Conservation (phyloP, 1,140 invertebrate species). For the Ridgeia piscesae region DNA sequence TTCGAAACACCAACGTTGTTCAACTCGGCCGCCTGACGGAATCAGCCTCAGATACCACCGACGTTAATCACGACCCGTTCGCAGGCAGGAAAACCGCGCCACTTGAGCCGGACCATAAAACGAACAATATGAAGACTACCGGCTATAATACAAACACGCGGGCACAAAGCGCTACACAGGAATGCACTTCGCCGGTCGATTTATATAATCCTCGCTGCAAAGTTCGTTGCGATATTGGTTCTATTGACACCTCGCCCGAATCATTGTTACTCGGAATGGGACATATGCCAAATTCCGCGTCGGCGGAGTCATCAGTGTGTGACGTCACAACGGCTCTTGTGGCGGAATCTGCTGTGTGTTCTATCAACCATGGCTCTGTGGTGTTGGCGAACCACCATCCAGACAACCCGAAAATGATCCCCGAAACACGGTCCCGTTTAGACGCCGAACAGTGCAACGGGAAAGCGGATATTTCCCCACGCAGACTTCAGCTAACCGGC, state of each 20-base stretch:
- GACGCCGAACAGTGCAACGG: not conserved
- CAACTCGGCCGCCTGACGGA: not conserved
- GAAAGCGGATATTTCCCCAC: not conserved
- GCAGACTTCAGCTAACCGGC: not conserved
- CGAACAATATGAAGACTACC: not conserved
- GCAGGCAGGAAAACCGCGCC: not conserved
- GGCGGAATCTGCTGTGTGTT: not conserved
- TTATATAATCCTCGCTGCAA: slow-evolving; percentile 1
- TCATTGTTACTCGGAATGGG: not conserved
- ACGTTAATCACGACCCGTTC: not conserved
- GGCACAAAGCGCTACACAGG: not conserved
- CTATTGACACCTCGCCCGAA: not conserved
- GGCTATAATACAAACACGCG: not conserved
- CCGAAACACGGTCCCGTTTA: not conserved
- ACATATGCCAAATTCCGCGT: not conserved
- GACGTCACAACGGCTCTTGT: not conserved
- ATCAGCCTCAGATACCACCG: no score
- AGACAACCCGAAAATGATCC: not conserved
- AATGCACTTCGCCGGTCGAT: not conserved
- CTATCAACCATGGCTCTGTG: not conserved
- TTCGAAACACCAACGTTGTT: not conserved
- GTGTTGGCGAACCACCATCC: not conserved
- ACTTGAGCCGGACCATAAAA: not conserved
- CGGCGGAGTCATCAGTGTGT: not conserved
- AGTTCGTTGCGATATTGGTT: not conserved